These are phyloP conservation scores for Crenichthys baileyi DNA, from an alignment of 2,797 vertebrate genomes.

Conservation along the genomic window DNA sequence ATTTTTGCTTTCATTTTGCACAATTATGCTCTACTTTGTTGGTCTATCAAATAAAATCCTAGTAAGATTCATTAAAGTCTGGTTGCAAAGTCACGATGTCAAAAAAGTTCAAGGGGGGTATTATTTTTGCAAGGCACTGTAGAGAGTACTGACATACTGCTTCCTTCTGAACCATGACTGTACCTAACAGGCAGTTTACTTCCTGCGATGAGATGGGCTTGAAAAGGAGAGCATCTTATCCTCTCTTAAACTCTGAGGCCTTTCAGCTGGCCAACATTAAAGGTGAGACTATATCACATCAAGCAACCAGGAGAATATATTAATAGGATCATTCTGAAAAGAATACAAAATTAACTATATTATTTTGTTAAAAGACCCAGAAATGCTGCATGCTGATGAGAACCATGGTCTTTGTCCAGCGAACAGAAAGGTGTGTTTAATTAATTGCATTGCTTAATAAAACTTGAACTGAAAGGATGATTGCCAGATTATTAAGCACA, in stretches of 20 bases:
- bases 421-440: slow-evolving; percentile 87
- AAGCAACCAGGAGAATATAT: not conserved
- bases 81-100: not conserved
- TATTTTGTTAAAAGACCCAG: slow-evolving; percentile 73
- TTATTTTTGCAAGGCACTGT: no score
- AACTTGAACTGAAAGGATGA: not conserved
- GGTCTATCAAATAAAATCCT: no score
- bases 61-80: not conserved
- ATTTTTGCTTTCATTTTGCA: no score
- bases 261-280: slow-evolving; percentile 85
- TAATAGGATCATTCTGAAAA: not conserved
- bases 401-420: slow-evolving; percentile 86
- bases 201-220: slow-evolving; percentile 88
- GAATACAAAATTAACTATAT: not conserved
- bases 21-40: no score
- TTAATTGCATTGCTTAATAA: not conserved
- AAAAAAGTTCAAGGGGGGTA: no score
- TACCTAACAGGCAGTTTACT: slow-evolving; percentile 81
- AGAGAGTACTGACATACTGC: not conserved
- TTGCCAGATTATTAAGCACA: not conserved
- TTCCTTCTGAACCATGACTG: not conserved
- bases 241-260: slow-evolving; percentile 89
- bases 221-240: slow-evolving; percentile 92
- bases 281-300: slow-evolving; percentile 66
- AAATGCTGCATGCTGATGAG: slow-evolving; percentile 86